Evolutionary conservation across 1,140 invertebrate species (phyloP).

Genomic region (Tetragonula clypearis): DNA sequence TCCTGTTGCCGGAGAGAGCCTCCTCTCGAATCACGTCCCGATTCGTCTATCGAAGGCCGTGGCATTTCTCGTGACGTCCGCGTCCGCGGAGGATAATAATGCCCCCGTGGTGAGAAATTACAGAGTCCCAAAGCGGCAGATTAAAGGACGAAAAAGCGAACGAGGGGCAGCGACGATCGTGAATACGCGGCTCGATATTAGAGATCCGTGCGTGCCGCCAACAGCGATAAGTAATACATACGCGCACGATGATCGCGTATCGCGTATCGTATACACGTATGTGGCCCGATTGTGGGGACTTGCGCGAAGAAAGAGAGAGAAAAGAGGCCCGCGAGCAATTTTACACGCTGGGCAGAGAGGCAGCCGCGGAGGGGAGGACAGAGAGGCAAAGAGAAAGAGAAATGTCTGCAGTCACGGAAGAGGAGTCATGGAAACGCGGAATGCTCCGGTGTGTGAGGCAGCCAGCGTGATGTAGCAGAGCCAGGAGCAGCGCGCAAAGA

Average conservation of each 20-base stretch:
- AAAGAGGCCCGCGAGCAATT: conserved; percentile 18
- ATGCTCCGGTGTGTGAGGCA: conserved; percentile 34
- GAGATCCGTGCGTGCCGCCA: conserved; percentile 11
- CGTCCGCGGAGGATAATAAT: conserved; percentile 19
- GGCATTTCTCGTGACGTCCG: conserved; percentile 20
- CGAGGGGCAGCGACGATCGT: conserved; percentile 32
- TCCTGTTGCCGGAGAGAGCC: neutral
- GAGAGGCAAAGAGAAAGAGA: conserved; percentile 13
- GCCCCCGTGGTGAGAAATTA: conserved; percentile 41
- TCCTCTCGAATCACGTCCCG: neutral
- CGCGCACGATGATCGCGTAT: too few species aligned
- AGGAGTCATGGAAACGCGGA: conserved; percentile 47
- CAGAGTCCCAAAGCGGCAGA: conserved; percentile 34
- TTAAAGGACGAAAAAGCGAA: conserved; percentile 49
- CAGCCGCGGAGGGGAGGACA: too few species aligned
- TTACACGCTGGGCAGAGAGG: conserved; percentile 15
- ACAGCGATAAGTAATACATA: conserved; percentile 47
- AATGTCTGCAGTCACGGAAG: conserved; percentile 58
- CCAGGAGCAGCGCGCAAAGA: conserved; percentile 27
- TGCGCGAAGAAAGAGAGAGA: neutral
- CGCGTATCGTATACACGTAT: too few species aligned
- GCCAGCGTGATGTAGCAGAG: conserved; percentile 25
- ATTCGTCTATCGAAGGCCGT: neutral
- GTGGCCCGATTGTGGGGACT: conserved; percentile 29
- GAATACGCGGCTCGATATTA: conserved; percentile 42